Evolutionary conservation across 2,113 vertebrate genomes (phyloP).

Genomic region (Poecilia latipinna): DNA sequence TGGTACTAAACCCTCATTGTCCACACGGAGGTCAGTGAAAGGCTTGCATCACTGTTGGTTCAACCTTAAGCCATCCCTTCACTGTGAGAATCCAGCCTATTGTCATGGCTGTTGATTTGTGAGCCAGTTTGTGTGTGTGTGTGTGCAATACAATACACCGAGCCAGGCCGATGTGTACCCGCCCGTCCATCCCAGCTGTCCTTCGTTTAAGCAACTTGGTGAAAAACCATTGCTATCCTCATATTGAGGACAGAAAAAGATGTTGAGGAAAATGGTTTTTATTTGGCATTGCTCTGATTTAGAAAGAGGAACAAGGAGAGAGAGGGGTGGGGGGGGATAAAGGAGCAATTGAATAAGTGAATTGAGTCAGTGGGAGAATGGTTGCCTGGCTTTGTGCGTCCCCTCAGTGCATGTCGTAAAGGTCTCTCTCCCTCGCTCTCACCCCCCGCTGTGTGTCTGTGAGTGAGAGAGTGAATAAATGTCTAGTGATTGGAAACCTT

Average conservation of each 20-base stretch:
- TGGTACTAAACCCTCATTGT: constrained; percentile 46
- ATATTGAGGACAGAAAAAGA: constrained; percentile 14
- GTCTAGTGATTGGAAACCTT: constrained; percentile 75
- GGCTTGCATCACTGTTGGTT: constrained; percentile 61
- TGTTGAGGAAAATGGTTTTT: constrained; percentile 7
- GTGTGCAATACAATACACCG: constrained; percentile 20
- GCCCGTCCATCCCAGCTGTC: constrained; percentile 32
- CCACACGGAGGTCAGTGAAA: constrained; percentile 30
- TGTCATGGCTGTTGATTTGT: constrained; percentile 39
- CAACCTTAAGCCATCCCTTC: constrained; percentile 52
- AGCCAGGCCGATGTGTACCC: constrained; percentile 36
- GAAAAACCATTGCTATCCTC: constrained; percentile 24
- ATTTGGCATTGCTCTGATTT: constrained; percentile 28
- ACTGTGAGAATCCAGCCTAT: constrained; percentile 56
- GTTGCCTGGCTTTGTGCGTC: constrained; percentile 56
- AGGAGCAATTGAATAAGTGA: constrained; percentile 50
- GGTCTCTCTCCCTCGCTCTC: constrained; percentile 53
- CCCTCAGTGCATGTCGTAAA: constrained; percentile 61
- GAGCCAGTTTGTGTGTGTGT: constrained; percentile 11
- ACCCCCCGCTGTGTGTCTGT: constrained; percentile 25
- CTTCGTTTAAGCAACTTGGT: constrained; percentile 9
- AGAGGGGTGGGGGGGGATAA: not conserved
- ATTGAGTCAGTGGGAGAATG: constrained; percentile 55
- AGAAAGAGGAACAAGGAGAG: not conserved
- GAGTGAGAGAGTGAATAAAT: constrained; percentile 59